Evolutionary conservation across 2,797 vertebrate species (phyloP).

Genomic region (Notolabrus celidotus): DNA sequence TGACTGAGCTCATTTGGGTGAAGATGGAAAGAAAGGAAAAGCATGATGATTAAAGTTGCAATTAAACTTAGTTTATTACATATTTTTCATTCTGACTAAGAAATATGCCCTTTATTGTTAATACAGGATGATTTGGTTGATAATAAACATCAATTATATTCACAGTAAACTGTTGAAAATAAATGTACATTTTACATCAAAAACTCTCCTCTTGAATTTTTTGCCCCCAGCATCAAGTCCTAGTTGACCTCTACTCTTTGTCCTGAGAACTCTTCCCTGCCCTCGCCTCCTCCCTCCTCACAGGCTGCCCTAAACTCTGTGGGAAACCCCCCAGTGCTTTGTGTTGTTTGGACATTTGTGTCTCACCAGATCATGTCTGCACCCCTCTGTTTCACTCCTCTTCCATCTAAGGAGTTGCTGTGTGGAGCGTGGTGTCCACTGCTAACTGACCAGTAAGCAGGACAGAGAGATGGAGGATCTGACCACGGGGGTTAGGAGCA

Average conservation of each 20-base stretch:
- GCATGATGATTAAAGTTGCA: background rate
- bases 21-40: conserved; percentile 15
- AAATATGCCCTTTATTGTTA: background rate
- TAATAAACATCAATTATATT: background rate
- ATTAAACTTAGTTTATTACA: background rate
- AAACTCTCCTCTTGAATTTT: conserved; percentile 48
- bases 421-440: conserved; percentile 56
- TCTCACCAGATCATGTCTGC: conserved; percentile 77
- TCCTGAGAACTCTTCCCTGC: conserved; percentile 61
- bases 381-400: conserved; percentile 60
- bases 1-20: conserved; percentile 41
- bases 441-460: conserved; percentile 57
- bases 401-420: conserved; percentile 49
- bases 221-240: conserved; percentile 40
- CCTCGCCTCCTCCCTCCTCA: conserved; percentile 64
- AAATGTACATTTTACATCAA: conserved; percentile 40
- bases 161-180: conserved; percentile 13
- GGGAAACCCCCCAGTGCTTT: conserved; percentile 77
- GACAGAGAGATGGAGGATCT: conserved; percentile 43
- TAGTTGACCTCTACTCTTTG: conserved; percentile 73
- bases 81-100: background rate
- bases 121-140: background rate
- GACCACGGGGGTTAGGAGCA: conserved; percentile 48
- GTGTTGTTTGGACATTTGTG: conserved; percentile 69
- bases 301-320: conserved; percentile 75